Percentiles rank a stretch among this genome's conserved stretches.
Evolutionary conservation across 37 sponge, comb jelly and placozoan genomes (phyloP).

Genomic region (Agelas oroides): DNA sequence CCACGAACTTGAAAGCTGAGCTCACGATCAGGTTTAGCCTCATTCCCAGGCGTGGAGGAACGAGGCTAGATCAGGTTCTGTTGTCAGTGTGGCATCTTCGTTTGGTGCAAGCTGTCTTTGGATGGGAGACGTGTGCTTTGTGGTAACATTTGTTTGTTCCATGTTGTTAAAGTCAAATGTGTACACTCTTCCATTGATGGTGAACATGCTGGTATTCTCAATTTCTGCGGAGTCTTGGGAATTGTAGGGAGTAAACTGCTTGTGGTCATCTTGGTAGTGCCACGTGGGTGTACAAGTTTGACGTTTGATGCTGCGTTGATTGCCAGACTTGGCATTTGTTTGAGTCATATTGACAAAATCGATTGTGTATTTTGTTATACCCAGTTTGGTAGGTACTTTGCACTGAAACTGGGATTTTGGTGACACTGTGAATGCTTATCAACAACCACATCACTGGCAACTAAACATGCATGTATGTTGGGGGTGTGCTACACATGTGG

Average conservation of each 20-base stretch:
- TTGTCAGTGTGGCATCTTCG: neutral
- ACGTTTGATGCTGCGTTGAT: neutral
- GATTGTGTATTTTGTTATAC: neutral
- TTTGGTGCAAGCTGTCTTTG: neutral
- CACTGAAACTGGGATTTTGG: neutral
- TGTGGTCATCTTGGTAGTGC: neutral
- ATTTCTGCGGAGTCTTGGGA: neutral
- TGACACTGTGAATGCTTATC: neutral
- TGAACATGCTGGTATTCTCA: neutral
- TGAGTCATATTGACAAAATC: constrained; percentile 27
- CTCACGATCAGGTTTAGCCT: too few relatives aligned
- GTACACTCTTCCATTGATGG: constrained; percentile 3
- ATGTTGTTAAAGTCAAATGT: constrained; percentile 15
- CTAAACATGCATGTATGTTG: too few relatives aligned
- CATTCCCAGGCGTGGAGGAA: too few relatives aligned
- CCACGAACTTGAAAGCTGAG: neutral
- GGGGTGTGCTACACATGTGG: too few relatives aligned
- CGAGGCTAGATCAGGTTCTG: too few relatives aligned
- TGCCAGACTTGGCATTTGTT: neutral
- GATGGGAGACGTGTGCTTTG: neutral
- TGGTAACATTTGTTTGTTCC: neutral
- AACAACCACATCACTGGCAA: neutral
- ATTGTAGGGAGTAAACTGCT: constrained; percentile 3
- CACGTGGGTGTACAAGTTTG: too few relatives aligned
- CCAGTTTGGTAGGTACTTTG: neutral